Evolutionary conservation across 2,113 vertebrate species (phyloP).

Genomic region (Tupaia tana): DNA sequence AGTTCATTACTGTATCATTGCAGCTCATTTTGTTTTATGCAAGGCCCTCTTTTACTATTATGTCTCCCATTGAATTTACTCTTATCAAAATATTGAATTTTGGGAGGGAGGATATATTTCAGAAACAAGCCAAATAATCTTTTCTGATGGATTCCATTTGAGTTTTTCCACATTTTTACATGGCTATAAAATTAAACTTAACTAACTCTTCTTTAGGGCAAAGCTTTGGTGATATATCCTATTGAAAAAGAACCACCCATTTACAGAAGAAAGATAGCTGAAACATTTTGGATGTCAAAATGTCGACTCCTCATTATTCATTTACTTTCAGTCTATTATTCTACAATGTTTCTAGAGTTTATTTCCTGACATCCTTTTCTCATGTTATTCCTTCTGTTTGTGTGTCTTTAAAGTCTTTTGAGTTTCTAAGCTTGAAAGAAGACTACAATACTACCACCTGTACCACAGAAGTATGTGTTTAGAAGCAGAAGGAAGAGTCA

Average conservation of each 20-base stretch:
- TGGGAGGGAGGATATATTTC: accelerated
- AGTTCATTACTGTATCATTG: neutral
- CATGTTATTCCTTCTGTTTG: neutral
- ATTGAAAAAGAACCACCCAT: neutral
- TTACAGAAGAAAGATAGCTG: neutral
- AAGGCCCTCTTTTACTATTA: neutral
- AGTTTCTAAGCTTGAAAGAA: neutral
- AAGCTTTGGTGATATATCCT: neutral
- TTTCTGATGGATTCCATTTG: neutral
- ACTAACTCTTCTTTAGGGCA: neutral
- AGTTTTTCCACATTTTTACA: neutral
- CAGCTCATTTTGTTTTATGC: neutral
- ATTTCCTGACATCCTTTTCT: neutral
- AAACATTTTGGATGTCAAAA: neutral
- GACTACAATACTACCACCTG: neutral
- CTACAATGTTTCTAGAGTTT: neutral
- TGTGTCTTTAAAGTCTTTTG: neutral
- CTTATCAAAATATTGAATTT: neutral
- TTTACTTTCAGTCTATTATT: neutral
- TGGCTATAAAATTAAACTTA: neutral
- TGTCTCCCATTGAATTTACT: neutral
- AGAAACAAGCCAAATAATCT: slow-evolving; percentile 23
- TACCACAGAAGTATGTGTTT: neutral
- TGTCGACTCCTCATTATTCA: neutral
- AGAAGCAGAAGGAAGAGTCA: neutral